Base-by-base conservation (phyloP, 2,797 vertebrate species). In the Ctenochaetus hawaiiensis region DNA sequence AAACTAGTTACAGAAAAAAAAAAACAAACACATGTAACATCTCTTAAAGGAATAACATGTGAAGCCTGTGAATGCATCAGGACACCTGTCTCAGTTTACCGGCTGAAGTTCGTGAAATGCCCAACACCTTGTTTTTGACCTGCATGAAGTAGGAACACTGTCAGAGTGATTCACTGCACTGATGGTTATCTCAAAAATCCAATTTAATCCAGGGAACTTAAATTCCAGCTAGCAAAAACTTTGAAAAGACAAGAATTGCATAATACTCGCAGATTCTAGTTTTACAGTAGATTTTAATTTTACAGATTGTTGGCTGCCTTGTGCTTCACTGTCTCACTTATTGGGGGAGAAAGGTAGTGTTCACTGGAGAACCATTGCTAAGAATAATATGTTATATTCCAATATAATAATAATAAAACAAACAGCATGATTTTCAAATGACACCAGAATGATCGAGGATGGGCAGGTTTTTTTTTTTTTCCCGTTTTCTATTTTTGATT, bases 391-490 rank as follows among this genome's bases (percentile, higher is more conserved):
- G 74, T 76, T 84, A 84, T 90, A 90, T 75, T 88, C 88, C 82
- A 88, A 90, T 87, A 87, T 75, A 87, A 91, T 81, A 86, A 74
- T 43, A 77, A 86, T 80, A 88, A 89, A 86, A 89, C 87, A 91
- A 93, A 90, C 85, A 85, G 91, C 89, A 93, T 89, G 89, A 92
- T 93, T 94, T 94, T 94, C 93, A 93, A 80, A 92, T 87, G 92
- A 92, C 83, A 87, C 76, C 85, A 94, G 92, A 93, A 93, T 70
- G 88, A 93, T 84, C 86, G 77, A 93, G 93, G 93, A 91, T 88
- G 91, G 80, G 80, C 76, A 71, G 6, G 37, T 57, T 57, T 77
- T 26, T 4, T 39, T 22, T 79, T 61, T 53, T 22, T 79, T 61
- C 51, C 51, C 16, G n/a, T 23, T 67, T 74, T 77, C 58, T 44